phyloP scores from a whole-genome alignment of 2,888 invertebrate species.

The Chironomus riparius region DNA sequence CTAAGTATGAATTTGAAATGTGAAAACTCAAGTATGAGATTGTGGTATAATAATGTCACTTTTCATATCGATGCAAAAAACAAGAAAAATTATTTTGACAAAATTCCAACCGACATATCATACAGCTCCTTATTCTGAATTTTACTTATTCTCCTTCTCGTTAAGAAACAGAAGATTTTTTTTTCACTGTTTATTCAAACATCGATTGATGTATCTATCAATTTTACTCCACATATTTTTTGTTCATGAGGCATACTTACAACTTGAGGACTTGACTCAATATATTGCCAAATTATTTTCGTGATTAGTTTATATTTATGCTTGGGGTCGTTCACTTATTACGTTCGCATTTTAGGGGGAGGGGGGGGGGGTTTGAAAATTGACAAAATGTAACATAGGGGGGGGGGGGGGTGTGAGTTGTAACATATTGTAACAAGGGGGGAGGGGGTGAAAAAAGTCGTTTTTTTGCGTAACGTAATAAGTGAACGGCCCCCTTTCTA shows the following conservation, averaged over 20 bases:
- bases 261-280: too few relatives aligned
- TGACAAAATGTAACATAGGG: too few relatives aligned
- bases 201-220: constrained; percentile 14
- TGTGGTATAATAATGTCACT: not conserved
- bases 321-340: too few relatives aligned
- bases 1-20: not conserved
- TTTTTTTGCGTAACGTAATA: too few relatives aligned
- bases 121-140: not conserved
- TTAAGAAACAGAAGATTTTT: not conserved
- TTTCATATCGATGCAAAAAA: not conserved
- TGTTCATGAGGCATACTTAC: not conserved
- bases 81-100: not conserved
- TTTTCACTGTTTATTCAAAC: not conserved
- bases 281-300: too few relatives aligned
- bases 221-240: not conserved
- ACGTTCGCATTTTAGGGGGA: too few relatives aligned
- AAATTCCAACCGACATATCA: constrained; percentile 13
- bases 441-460: too few relatives aligned
- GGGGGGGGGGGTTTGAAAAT: too few relatives aligned
- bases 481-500: too few relatives aligned
- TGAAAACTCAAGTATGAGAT: not conserved
- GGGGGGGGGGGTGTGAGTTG: too few relatives aligned
- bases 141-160: not conserved
- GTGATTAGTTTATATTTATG: too few relatives aligned
- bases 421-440: too few relatives aligned